Evolutionary conservation across 2,888 invertebrate genomes (phyloP).

Genomic region (Calameuta idolon): DNA sequence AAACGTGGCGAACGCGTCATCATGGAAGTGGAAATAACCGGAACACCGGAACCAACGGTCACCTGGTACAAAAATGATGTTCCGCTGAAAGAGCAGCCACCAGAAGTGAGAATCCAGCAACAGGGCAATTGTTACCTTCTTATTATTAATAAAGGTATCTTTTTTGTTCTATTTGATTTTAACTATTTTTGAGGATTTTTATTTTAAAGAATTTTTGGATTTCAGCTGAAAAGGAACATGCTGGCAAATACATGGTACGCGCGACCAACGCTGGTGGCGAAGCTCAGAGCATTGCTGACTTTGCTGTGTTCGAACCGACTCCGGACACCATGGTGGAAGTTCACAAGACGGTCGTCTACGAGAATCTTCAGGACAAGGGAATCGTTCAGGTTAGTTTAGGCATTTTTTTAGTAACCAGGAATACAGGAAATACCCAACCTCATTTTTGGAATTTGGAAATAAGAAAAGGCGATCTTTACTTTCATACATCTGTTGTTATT

Average conservation of each 20-base stretch:
- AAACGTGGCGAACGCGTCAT: conserved; percentile 78
- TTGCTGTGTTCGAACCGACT: conserved; percentile 78
- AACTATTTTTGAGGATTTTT: neutral
- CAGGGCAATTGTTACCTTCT: conserved; percentile 78
- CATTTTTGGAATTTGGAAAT: neutral
- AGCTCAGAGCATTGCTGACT: conserved; percentile 84
- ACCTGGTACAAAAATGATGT: conserved; percentile 81
- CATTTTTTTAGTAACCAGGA: conserved; percentile 5
- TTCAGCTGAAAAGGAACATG: conserved; percentile 74
- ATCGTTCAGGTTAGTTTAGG: conserved; percentile 51
- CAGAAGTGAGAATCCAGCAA: conserved; percentile 71
- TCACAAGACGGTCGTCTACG: conserved; percentile 76
- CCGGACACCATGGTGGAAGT: conserved; percentile 77
- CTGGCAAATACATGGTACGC: conserved; percentile 81
- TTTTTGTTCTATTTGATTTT: neutral
- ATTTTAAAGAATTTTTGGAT: conserved; percentile 14
- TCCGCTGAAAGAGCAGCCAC: conserved; percentile 71
- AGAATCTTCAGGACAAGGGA: conserved; percentile 68
- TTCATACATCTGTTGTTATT: no score
- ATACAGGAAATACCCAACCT: conserved; percentile 10
- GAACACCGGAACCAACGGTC: conserved; percentile 79
- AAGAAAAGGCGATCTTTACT: neutral
- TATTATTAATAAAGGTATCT: conserved; percentile 78
- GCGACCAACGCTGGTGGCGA: conserved; percentile 84
- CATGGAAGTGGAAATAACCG: conserved; percentile 84